Evolutionary conservation across 2,888 invertebrate species (phyloP), one percentile per base, ranked within the genome.

Genomic region (Cheilosia variabilis): DNA sequence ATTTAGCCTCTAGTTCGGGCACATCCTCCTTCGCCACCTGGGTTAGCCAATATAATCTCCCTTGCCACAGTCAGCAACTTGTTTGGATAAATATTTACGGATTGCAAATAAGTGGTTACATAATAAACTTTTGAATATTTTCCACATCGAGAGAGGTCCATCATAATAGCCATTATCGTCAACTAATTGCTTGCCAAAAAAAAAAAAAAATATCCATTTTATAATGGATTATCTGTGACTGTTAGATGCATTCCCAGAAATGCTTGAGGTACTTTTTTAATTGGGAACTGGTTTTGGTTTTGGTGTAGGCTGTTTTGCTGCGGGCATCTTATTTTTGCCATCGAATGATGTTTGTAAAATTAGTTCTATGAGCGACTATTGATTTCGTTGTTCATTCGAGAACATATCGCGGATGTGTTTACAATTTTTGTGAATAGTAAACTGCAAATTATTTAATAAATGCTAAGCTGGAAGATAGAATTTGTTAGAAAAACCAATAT

Each of bases 61-160:
- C 53, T 53, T 43, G 37, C 43, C 15, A 72, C 65, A 52, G 45
- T 63, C 75, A 69, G 75, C 68, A 81, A 76, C 76, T 81, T 81
- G 76, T 81, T 81, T 81, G 69, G 69, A 63, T 81, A 63, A 81
- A 81, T 76, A 81, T 81, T 76, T 81, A 80, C 75, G 57, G 41
- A 55, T 75, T 41, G 66, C 66, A 45, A 37, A 37, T 13, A 37
- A n/a, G 52, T 57, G 80, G 57, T 81, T 81, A 81, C 68, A 81
- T 81, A 76, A 81, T 60, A 37, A 62, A 19, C 10, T 34, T 41
- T 53, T 31, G n/a, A 60, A 52, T 47, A 34, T 37, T 43, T 69
- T 68, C 50, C 63, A 41, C 47, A 63, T 57, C 60, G 41, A 19
- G 53, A 43, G 52, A 31, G 47, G 60, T 60, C 19, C 34, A 41